phyloP scores from a whole-genome alignment of 1,140 invertebrate genomes.

The Ectropis grisescens region DNA sequence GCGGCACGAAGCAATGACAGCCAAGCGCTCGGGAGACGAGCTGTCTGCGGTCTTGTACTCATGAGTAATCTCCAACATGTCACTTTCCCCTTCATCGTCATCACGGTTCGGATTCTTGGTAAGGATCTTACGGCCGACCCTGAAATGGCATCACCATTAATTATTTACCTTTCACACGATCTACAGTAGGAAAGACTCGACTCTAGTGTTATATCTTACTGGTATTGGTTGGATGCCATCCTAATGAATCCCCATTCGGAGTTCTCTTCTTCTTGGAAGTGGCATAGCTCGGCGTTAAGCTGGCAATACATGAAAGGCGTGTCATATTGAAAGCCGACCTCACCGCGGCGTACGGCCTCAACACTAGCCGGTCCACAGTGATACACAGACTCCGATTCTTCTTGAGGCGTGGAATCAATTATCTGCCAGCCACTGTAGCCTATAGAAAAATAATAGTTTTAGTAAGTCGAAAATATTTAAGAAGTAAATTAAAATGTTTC shows the following conservation, averaged over 20 bases:
- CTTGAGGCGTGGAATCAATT: conserved; percentile 84
- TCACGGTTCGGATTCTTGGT: conserved; percentile 77
- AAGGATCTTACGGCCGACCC: conserved; percentile 80
- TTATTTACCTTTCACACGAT: too few species aligned
- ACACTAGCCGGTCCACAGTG: conserved; percentile 80
- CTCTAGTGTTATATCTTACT: too few species aligned
- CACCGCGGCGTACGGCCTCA: conserved; percentile 80
- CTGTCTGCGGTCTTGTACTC: conserved; percentile 81
- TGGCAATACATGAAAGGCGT: conserved; percentile 83
- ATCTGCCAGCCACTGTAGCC: conserved; percentile 87
- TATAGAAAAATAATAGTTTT: conserved; percentile 7
- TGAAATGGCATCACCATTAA: too few species aligned
- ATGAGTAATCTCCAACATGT: conserved; percentile 77
- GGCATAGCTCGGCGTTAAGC: conserved; percentile 83
- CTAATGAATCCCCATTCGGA: conserved; percentile 77
- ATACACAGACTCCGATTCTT: conserved; percentile 75
- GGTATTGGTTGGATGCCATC: conserved; percentile 74
- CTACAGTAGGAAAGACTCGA: too few species aligned
- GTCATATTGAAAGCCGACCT: conserved; percentile 82
- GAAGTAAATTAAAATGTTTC: too few species aligned
- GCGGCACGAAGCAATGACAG: conserved; percentile 75
- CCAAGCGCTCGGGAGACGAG: conserved; percentile 73
- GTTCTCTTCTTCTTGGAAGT: conserved; percentile 76
- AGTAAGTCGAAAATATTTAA: too few species aligned
- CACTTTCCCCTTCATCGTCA: conserved; percentile 75